Base-by-base conservation (phyloP, 2,888 invertebrate genomes). In the Philaethria dido region DNA sequence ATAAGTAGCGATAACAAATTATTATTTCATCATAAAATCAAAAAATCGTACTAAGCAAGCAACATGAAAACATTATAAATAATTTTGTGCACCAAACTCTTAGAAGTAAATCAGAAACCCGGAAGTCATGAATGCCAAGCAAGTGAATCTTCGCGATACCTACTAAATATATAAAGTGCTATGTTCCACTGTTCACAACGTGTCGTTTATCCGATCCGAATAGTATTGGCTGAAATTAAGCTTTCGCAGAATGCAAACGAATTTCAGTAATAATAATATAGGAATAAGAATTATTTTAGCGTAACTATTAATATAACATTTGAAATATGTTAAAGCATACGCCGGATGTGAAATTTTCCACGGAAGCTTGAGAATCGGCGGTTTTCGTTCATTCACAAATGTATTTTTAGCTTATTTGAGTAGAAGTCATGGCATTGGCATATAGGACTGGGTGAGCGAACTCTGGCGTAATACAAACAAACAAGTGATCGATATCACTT, bases 301-400 rank as follows among this genome's bases (percentile, higher is more conserved):
- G 54, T 47, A 45, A 62, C 36, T 57, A 25, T 42, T 42, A 42
- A 16, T 16, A 22, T 20, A 48, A 48, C 18, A 55, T 52, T 39
- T 52, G 45, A 47, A 50, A 64, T 54, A 64, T 64, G 60, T 68
- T 66, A 57, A 65, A 66, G 69, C 59, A 66, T 22, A 66, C 47
- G 66, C 71, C 85, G 84, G 88, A 89, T 86, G 82, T 83, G 76
- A 89, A 92, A 91, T 83, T 90, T 92, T 92, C 92, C 91, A 87
- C 80, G 75, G 79, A 69, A 76, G 77, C 76, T 78, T 73, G 74
- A 76, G 78, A 77, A 78, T 76, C 68, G 69, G 77, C 77, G 80
- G 78, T 80, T 76, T 73, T 72, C 73, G 73, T 78, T 78, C 79
- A 81, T 80, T 80, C 80, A 80, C 74, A 72, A 76, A 75, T 80